Evolutionary conservation across 2,888 invertebrate genomes (phyloP).

Genomic region (Gryllus longicercus): DNA sequence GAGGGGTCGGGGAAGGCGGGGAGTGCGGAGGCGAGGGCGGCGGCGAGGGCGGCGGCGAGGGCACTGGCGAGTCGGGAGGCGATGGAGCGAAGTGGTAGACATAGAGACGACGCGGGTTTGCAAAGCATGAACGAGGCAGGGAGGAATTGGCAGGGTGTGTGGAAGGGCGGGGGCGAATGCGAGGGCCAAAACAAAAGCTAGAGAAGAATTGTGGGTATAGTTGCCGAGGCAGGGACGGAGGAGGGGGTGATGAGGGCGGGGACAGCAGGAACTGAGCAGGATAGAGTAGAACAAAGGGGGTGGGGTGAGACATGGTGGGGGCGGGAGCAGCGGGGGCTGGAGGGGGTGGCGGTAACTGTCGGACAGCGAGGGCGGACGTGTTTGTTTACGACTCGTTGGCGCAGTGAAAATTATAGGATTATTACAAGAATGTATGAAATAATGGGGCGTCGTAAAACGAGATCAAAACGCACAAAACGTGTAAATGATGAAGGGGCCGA

Average conservation of each 20-base stretch:
- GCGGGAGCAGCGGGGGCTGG: not conserved
- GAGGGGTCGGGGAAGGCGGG: too few species aligned
- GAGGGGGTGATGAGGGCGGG: not conserved
- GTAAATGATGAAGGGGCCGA: conserved; percentile 1
- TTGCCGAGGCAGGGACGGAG: not conserved
- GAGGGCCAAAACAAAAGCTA: not conserved
- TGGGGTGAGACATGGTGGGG: not conserved
- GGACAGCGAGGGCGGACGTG: not conserved
- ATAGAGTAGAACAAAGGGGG: not conserved
- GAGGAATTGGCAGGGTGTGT: not conserved
- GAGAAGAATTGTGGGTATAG: not conserved
- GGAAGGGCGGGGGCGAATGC: not conserved
- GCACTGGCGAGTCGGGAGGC: too few species aligned
- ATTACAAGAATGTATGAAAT: conserved; percentile 3
- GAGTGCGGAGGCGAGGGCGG: too few species aligned
- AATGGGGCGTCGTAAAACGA: conserved; percentile 17
- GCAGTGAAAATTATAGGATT: conserved; percentile 8
- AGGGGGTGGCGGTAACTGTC: not conserved
- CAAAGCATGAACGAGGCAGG: too few species aligned
- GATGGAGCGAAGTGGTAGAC: too few species aligned
- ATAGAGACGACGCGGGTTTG: too few species aligned
- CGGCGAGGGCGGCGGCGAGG: too few species aligned
- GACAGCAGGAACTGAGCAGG: not conserved
- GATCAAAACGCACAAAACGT: conserved; percentile 17
- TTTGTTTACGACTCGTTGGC: not conserved